Conservation (phyloP, 2,113 vertebrate species). For the Labrus mixtus region DNA sequence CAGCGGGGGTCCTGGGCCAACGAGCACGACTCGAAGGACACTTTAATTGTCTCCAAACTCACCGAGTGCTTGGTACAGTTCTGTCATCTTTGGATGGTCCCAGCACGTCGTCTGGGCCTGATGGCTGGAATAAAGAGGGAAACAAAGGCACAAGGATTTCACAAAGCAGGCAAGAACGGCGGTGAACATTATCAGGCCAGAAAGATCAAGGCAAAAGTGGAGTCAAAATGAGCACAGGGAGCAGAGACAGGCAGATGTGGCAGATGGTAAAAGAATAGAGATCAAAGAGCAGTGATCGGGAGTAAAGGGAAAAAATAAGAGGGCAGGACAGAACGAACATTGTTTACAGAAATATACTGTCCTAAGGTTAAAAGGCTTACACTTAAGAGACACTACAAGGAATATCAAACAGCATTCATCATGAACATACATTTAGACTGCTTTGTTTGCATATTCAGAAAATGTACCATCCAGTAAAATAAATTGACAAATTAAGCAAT, state of each 20-base stretch:
- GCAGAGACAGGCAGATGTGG: conserved; percentile 20
- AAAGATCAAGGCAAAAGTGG: conserved; percentile 45
- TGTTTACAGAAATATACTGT: conserved; percentile 34
- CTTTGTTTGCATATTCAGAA: conserved; percentile 1
- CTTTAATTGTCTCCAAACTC: conserved; percentile 81
- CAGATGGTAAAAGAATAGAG: conserved; percentile 13
- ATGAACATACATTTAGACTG: conserved; percentile 16
- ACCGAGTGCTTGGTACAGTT: conserved; percentile 96
- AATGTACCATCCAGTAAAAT: conserved; percentile 42
- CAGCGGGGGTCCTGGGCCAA: conserved; percentile 25
- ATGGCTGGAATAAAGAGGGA: conserved; percentile 84
- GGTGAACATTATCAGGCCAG: conserved; percentile 3
- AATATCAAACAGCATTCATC: neutral
- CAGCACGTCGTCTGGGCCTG: conserved; percentile 99
- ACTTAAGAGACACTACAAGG: conserved; percentile 12
- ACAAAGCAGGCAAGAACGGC: neutral
- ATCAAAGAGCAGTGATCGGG: conserved; percentile 20
- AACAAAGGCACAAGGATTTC: conserved; percentile 12
- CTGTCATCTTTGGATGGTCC: conserved; percentile 99
- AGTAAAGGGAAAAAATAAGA: conserved; percentile 15
- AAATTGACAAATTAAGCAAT: conserved; percentile 22
- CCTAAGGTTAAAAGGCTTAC: conserved; percentile 21
- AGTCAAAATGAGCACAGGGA: conserved; percentile 30
- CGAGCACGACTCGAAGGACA: conserved; percentile 18
- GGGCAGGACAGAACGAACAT: neutral